Percentiles rank a stretch among this genome's conserved stretches.
Conservation (phyloP, 2,113 vertebrate species). For the Ceratotherium simum region DNA sequence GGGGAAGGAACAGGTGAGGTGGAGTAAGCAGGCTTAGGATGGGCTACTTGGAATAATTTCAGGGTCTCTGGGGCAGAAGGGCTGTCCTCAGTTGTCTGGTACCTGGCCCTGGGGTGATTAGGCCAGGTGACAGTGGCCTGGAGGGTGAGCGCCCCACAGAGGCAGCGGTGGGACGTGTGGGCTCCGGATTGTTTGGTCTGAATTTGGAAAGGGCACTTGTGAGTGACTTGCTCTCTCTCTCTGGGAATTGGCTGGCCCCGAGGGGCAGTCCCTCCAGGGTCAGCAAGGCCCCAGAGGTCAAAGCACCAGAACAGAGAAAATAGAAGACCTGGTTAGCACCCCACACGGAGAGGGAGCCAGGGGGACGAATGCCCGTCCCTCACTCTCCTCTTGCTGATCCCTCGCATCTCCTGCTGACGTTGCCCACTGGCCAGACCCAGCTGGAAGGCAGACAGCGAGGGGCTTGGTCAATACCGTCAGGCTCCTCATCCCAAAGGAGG, state of each 20-base stretch:
- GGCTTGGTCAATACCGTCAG: fast-evolving
- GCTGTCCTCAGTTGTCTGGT: not conserved
- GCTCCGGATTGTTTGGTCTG: not conserved
- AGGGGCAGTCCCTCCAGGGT: not conserved
- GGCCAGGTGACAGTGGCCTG: not conserved
- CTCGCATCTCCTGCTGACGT: not conserved
- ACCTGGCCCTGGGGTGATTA: not conserved
- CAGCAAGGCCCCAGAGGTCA: not conserved
- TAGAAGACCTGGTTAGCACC: fast-evolving
- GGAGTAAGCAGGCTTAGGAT: fast-evolving
- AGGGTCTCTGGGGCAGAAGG: not conserved
- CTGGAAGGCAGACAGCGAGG: fast-evolving
- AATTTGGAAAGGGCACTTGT: not conserved
- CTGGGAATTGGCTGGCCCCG: not conserved
- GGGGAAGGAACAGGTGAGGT: not conserved
- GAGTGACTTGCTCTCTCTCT: too few species aligned
- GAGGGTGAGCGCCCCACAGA: not conserved
- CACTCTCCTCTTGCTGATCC: not conserved
- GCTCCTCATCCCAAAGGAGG: too few species aligned
- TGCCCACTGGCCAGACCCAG: not conserved
- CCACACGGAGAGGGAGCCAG: fast-evolving
- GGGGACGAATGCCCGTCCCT: fast-evolving
- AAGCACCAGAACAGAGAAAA: not conserved
- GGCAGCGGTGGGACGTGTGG: not conserved
- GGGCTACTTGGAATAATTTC: not conserved